These are phyloP conservation scores for Apodemia zela DNA, from an alignment of 2,888 invertebrate species.

Conservation along the genomic window DNA sequence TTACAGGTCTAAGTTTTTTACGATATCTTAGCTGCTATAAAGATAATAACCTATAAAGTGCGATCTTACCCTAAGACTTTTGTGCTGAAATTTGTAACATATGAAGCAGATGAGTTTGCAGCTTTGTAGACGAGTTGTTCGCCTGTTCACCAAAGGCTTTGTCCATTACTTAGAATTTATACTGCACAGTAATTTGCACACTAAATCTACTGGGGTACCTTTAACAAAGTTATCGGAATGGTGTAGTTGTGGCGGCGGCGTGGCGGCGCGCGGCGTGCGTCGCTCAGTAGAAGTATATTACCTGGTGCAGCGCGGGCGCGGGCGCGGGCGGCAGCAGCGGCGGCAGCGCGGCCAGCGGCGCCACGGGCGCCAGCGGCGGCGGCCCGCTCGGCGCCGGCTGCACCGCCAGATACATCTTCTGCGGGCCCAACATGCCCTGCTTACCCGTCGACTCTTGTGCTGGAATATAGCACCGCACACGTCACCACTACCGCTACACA, in stretches of 20 bases:
- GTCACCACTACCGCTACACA: background rate
- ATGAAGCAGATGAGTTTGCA: background rate
- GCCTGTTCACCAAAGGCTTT: too few species aligned
- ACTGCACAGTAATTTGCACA: too few species aligned
- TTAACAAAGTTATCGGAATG: too few species aligned
- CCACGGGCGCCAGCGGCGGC: constrained; percentile 53
- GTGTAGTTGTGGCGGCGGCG: background rate
- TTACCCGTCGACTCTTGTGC: constrained; percentile 93
- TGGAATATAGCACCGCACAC: constrained; percentile 43
- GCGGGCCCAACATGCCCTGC: constrained; percentile 91
- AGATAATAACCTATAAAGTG: background rate
- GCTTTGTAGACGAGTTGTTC: too few species aligned
- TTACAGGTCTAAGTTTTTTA: too few species aligned
- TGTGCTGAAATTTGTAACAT: background rate
- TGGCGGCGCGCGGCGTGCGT: background rate
- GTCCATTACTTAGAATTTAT: background rate
- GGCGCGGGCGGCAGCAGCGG: constrained; percentile 60
- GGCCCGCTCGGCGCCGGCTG: constrained; percentile 83
- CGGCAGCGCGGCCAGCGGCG: constrained; percentile 42
- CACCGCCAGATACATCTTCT: constrained; percentile 92
- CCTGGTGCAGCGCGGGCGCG: constrained; percentile 64
- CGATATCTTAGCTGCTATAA: too few species aligned
- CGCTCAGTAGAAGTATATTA: constrained; percentile 68
- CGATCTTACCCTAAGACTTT: background rate
- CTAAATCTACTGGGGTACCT: too few species aligned